Evolutionary conservation across 2,888 invertebrate species (phyloP).

Genomic region (Rhingia rostrata): DNA sequence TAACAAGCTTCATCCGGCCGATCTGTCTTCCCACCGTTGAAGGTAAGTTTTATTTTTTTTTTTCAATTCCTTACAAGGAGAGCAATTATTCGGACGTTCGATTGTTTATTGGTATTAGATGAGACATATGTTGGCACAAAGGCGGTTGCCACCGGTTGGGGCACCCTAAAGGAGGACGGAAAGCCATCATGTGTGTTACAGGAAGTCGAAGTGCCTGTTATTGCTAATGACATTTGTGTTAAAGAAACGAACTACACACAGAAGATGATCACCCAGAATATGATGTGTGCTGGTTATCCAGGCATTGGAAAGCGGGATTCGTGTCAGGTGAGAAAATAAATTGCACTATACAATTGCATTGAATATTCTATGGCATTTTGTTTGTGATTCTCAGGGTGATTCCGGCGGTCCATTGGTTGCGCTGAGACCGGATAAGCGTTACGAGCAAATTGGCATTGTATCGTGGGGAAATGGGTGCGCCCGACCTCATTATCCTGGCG

Average conservation of each 20-base stretch:
- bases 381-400: conserved; percentile 79
- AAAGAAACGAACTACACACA: conserved; percentile 90
- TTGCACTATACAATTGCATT: conserved; percentile 19
- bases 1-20: conserved; percentile 91
- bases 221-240: conserved; percentile 87
- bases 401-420: conserved; percentile 88
- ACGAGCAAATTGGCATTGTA: conserved; percentile 93
- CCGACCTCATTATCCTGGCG: conserved; percentile 92
- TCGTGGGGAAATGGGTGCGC: conserved; percentile 96
- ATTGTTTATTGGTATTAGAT: conserved; percentile 82
- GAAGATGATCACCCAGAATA: conserved; percentile 93
- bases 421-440: conserved; percentile 88
- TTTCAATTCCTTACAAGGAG: not conserved
- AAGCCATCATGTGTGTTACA: conserved; percentile 92
- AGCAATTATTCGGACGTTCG: conserved; percentile 15
- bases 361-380: conserved; percentile 6
- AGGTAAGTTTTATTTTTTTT: conserved; percentile 83
- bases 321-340: conserved; percentile 87
- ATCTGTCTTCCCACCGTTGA: conserved; percentile 90
- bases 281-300: conserved; percentile 93
- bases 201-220: conserved; percentile 90
- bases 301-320: conserved; percentile 89
- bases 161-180: conserved; percentile 92
- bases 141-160: conserved; percentile 93
- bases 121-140: conserved; percentile 88